A percentile compares a stretch with the other conserved stretches of the same genome.
These are phyloP conservation scores for Callipepla squamata DNA, from an alignment of 2,113 vertebrate species.

Conservation along the genomic window DNA sequence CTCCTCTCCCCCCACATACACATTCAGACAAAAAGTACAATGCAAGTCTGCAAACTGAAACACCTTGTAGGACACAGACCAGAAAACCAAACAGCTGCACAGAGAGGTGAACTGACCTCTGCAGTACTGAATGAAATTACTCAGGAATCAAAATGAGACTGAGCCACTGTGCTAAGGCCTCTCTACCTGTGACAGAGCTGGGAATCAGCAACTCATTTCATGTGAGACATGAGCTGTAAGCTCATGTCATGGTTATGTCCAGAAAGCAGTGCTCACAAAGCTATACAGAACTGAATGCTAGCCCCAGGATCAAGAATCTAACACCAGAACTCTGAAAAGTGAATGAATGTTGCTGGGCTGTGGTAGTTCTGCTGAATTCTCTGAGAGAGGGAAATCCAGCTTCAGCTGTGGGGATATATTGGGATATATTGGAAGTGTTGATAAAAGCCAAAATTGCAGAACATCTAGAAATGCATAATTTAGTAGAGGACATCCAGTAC, in stretches of 20 bases:
- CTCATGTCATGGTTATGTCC: background rate
- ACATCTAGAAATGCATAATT: slow-evolving; percentile 76
- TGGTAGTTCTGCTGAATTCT: slow-evolving; percentile 21
- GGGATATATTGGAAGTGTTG: slow-evolving; percentile 50
- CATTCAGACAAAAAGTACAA: background rate
- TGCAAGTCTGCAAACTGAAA: background rate
- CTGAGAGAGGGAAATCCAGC: slow-evolving; percentile 26
- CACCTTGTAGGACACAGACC: background rate
- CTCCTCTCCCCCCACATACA: background rate
- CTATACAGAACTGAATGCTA: background rate
- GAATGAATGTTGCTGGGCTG: background rate
- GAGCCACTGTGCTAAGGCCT: background rate
- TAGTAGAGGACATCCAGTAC: slow-evolving; percentile 72
- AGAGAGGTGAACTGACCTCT: background rate
- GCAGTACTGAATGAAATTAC: background rate
- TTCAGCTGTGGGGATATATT: slow-evolving; percentile 39
- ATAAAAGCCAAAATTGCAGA: slow-evolving; percentile 71
- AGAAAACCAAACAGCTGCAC: background rate
- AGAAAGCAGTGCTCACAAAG: background rate
- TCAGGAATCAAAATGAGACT: background rate
- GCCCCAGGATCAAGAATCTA: background rate
- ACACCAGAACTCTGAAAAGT: background rate
- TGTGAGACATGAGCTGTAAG: background rate
- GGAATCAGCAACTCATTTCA: background rate
- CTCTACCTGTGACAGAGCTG: background rate